Evolutionary conservation across 2,888 invertebrate genomes (phyloP).

Genomic region (Eristalinus aeneus): DNA sequence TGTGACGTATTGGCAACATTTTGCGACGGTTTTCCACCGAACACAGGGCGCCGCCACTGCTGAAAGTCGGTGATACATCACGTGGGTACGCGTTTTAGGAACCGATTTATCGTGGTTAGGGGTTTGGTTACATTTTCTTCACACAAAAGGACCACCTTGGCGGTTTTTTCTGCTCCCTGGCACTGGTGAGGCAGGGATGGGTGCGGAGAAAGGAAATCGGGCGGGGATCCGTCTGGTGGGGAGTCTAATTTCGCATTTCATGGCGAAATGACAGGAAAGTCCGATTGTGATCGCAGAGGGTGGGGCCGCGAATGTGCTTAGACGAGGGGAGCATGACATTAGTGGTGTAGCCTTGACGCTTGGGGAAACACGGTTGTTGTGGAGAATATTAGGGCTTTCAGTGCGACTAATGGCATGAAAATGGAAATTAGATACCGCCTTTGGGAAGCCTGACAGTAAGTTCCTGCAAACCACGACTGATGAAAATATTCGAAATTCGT

Average conservation of each 20-base stretch:
- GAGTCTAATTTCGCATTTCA: not conserved
- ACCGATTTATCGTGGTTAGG: not conserved
- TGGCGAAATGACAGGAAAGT: not conserved
- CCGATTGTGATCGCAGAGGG: not conserved
- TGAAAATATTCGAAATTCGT: not conserved
- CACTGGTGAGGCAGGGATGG: constrained; percentile 2
- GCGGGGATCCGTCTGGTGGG: not conserved
- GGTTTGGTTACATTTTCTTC: not conserved
- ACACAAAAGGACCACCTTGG: constrained; percentile 4
- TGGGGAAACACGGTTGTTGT: not conserved
- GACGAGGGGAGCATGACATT: not conserved
- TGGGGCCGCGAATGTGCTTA: not conserved
- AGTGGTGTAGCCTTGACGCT: not conserved
- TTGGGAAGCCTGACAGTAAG: not conserved
- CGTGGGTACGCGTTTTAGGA: constrained; percentile 13
- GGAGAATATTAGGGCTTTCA: not conserved
- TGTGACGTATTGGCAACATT: constrained; percentile 48
- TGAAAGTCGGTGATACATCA: constrained; percentile 28
- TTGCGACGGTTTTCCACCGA: not conserved
- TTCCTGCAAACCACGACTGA: not conserved
- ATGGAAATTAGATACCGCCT: not conserved
- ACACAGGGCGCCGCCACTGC: constrained; percentile 28
- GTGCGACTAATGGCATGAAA: not conserved
- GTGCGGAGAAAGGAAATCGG: not conserved
- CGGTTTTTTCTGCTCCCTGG: not conserved